Base-by-base conservation (phyloP, 2,113 vertebrate species). In the Nestor notabilis region DNA sequence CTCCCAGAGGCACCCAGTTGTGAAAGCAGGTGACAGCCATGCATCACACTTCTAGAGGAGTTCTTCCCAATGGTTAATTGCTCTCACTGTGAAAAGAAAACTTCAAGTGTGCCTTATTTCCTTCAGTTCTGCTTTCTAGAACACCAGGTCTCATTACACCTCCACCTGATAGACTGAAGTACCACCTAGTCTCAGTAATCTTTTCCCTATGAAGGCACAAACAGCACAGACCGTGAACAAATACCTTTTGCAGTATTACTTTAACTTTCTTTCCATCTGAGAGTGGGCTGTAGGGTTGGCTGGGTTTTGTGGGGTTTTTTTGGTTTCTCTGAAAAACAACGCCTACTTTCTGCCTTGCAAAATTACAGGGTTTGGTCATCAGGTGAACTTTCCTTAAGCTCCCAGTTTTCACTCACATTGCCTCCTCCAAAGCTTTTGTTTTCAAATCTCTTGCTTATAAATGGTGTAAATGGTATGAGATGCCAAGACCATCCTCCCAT, bases 351-450 rank as follows among this genome's bases (percentile, higher is more conserved):
- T 50, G n/a, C 39, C 52, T 90, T 47, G 27, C 35, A 75, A 86
- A 93, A 94, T 95, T 96, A 90, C 27, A 92, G 75, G 55, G 50
- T 87, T 96, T 92, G 90, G 90, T 70, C 76, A 95, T 81, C 50
- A 39, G 47, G 39, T 60, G 21, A 75, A 24, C 44, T 90, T 93
- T 89, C 41, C n/a, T 75, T 83, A 89, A 89, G 47, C 43, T 84
- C 44, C 20, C 17, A 19, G 29, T 64, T 95, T 93, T 56, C 1
- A 2, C 35, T 89, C 69, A 71, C 33, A 24, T 25, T 87, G 55
- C 77, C 79, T 93, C 83, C 92, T 78, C 50, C 74, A 61, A 81
- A 93, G 64, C 43, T 81, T 94, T 81, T 83, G 50, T 68, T 93
- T 90, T 55, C 60, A 66, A 78, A 88, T 83, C 20, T 70, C 71